These are phyloP conservation scores for Pristionchus fissidentatus DNA, from an alignment of 2,888 invertebrate genomes.

Conservation along the genomic window DNA sequence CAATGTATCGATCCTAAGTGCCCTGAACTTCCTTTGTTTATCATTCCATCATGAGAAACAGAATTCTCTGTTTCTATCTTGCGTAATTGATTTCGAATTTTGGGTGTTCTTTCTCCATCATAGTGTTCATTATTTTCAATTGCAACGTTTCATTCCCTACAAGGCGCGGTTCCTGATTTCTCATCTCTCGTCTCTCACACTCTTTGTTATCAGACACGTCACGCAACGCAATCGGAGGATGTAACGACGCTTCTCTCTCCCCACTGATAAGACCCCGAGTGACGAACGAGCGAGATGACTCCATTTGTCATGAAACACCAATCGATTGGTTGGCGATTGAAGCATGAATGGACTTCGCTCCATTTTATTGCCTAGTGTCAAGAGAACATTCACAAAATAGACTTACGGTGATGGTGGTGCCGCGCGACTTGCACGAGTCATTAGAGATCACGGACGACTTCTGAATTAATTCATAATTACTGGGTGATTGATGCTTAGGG, in stretches of 20 bases:
- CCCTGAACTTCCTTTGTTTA: no score
- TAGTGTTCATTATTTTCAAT: no score
- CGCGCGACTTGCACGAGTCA: constrained; percentile 22
- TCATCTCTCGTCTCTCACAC: neutral
- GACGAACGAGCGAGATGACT: neutral
- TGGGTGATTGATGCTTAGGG: no score
- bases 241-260: neutral
- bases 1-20: no score
- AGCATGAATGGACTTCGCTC: neutral
- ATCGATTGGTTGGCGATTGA: neutral
- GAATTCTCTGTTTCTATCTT: neutral
- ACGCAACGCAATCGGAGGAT: constrained; percentile 14
- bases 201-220: neutral
- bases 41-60: no score
- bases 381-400: neutral
- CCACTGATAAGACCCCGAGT: constrained; percentile 9
- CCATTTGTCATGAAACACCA: constrained; percentile 20
- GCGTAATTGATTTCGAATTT: neutral
- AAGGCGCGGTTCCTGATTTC: neutral
- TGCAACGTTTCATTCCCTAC: no score
- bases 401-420: constrained; percentile 6
- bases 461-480: no score
- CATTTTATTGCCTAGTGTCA: no score
- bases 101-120: no score
- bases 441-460: constrained; percentile 1